Base-by-base conservation (phyloP, 2,113 vertebrate genomes). In the Petaurus breviceps region DNA sequence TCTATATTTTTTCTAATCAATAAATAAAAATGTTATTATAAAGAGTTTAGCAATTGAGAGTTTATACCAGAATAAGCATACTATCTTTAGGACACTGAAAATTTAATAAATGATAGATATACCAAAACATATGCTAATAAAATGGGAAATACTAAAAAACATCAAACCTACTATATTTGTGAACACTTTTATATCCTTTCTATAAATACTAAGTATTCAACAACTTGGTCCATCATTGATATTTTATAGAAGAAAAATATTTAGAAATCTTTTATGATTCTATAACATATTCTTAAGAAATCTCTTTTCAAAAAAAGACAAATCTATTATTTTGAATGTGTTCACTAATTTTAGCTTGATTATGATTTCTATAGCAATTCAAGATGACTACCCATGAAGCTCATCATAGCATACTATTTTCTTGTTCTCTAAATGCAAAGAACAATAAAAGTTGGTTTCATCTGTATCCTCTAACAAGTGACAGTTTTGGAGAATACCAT, bases 401-500 rank as follows among this genome's bases (percentile, higher is more conserved):
- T 68, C 94, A 95, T 52, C 91, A 50, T 51, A 92, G 4, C 0
- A 0, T 12, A 1, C 24, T 57, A 5, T 96, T 90, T 94, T 54
- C 37, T 28, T 96, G 61, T 92, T 55, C 9, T 90, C 43, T 92
- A 89, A 97, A 26, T 53, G 52, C 46, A 93, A 96, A 77, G 24
- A 51, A 89, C 97, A 97, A 95, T 0, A 96, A 97, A 97, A 93
- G 19, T 52, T 37, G 31, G 2, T n/a, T 57, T 43, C 96, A 95
- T 77, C 37, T 0, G 90, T 25, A 51, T 93, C 51, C 97, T 54
- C 24, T 43, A 94, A 97, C 55, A 57, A 90, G 23, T 89, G n/a
- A 24, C 47, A 84, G 52, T 57, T 92, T 97, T 54, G 95, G 68
- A 91, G 94, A 98, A 97, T 89, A 61, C 4, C 94, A 89, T 95